Base-by-base conservation (phyloP, 2,797 vertebrate genomes). In the Pseudocheirus occidentalis region DNA sequence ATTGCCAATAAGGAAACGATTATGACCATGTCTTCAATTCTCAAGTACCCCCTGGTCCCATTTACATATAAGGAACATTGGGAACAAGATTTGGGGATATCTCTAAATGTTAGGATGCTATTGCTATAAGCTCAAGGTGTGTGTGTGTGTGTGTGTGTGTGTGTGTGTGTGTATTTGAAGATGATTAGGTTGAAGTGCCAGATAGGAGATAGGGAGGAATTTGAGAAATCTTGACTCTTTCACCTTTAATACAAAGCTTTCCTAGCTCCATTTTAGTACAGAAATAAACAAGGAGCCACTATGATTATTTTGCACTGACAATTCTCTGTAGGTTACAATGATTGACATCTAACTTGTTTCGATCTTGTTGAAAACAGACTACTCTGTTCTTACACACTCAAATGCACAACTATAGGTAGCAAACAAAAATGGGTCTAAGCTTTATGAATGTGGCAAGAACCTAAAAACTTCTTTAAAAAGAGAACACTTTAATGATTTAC, bases 321-420 rank as follows among this genome's bases (percentile, higher is more conserved):
- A 90, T 91, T 93, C 34, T 87, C 95, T 96, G 59, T 29, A 92
- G 40, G 73, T 59, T 94, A 58, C 94, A 94, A 73, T 91, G 2
- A 58, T 92, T 40, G 27, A 50, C 92, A 52, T 1, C 21, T 92
- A 11, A 56, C 92, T 95, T 95, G 34, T 29, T 91, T 90, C 94
- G 90, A 53, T 94, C 59, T 59, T 92, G 21, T 89, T 95, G 57
- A 94, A 52, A 52, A 90, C n/a, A 40, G 53, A 81, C 66, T 92
- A 27, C 57, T 92, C 66, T 92, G 34, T 55, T 93, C 89, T 12
- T 93, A 94, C 92, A 54, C 92, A 34, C 18, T 55, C 95, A 89
- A 94, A 73, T 90, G 28, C 40, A 10, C 55, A 53, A 3, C 31
- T 28, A 52, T 3, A 57, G n/a, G 4, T 3, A 3, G n/a, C n/a